These are phyloP conservation scores for Cephus nigrinus DNA, from an alignment of 2,888 invertebrate genomes.

Conservation along the genomic window DNA sequence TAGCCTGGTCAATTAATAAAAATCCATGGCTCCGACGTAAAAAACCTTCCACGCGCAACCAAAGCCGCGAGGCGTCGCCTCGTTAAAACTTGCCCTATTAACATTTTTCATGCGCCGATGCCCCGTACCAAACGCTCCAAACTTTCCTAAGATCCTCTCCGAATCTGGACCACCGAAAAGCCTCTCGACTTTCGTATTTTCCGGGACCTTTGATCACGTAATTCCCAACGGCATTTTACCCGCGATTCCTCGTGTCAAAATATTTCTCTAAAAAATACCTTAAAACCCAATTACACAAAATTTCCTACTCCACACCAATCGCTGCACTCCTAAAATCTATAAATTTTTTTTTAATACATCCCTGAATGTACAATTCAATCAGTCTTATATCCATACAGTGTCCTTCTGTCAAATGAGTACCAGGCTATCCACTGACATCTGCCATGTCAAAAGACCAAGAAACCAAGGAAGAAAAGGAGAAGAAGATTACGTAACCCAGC, in stretches of 20 bases:
- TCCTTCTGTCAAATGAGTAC: not conserved
- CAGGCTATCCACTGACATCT: not conserved
- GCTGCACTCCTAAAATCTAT: too few species aligned
- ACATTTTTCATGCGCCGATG: constrained; percentile 61
- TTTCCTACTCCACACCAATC: too few species aligned
- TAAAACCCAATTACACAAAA: not conserved
- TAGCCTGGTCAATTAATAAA: constrained; percentile 48
- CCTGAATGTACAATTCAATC: too few species aligned
- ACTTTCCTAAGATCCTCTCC: not conserved
- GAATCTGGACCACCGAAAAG: not conserved
- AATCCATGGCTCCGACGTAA: constrained; percentile 23
- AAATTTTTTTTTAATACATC: too few species aligned
- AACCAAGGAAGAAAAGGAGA: not conserved
- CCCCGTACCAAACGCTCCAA: constrained; percentile 32
- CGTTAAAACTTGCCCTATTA: constrained; percentile 64
- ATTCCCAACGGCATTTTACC: not conserved
- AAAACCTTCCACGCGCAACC: constrained; percentile 20
- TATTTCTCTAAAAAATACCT: not conserved
- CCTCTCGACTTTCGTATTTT: not conserved
- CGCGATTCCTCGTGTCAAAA: not conserved
- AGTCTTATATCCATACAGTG: too few species aligned
- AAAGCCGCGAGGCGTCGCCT: constrained; percentile 36
- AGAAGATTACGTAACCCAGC: not conserved
- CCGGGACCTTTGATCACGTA: not conserved
- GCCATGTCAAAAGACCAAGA: not conserved